These are phyloP conservation scores for Apteryx mantelli DNA, from an alignment of 2,113 vertebrate genomes.

Conservation along the genomic window DNA sequence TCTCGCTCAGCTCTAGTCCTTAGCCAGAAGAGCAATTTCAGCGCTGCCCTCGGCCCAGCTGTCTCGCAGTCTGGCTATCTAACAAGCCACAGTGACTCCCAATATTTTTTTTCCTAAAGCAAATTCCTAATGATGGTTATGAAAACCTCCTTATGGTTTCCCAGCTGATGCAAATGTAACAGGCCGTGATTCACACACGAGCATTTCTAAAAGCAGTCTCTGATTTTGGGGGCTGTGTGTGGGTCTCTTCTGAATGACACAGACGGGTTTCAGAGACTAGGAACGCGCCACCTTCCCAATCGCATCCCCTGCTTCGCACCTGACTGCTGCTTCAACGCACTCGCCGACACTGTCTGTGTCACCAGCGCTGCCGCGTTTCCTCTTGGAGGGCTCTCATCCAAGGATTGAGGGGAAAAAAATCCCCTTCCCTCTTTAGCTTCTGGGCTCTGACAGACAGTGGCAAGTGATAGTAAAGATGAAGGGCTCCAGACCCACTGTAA, in stretches of 20 bases:
- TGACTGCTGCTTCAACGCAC: fast-evolving
- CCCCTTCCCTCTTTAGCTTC: neutral
- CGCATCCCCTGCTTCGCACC: neutral
- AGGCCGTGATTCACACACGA: neutral
- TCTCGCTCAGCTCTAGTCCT: neutral
- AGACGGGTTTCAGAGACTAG: neutral
- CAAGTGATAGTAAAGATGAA: neutral
- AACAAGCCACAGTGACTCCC: conserved; percentile 37
- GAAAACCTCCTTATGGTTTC: conserved; percentile 56
- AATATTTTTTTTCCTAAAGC: conserved; percentile 42
- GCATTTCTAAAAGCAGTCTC: neutral
- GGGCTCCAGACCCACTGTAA: neutral
- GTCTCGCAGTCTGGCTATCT: conserved; percentile 44
- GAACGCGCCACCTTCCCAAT: fast-evolving
- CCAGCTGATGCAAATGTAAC: conserved; percentile 34
- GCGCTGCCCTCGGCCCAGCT: conserved; percentile 53
- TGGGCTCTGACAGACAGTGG: neutral
- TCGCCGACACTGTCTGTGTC: neutral
- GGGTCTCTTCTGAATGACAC: neutral
- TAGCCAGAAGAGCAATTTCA: conserved; percentile 48
- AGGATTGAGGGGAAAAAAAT: neutral
- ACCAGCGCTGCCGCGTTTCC: fast-evolving
- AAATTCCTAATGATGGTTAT: conserved; percentile 58
- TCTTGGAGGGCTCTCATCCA: neutral
- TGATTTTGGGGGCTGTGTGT: neutral